Conservation (phyloP, 2,888 invertebrate species). For the Lapara coniferarum region DNA sequence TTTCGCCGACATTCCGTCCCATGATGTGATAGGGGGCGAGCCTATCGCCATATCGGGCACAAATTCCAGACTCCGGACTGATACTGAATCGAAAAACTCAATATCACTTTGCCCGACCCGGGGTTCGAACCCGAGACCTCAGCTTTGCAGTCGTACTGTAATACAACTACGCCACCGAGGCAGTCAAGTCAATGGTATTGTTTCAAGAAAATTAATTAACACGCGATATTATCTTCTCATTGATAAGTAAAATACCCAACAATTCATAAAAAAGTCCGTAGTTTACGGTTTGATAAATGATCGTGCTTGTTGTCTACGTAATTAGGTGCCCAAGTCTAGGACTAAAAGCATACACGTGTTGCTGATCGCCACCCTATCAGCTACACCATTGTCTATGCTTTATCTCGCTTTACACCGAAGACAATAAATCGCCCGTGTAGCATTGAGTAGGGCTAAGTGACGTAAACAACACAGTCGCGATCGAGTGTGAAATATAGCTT, state of each 20-base stretch:
- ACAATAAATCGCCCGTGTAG: slow-evolving; percentile 78
- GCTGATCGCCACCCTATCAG: slow-evolving; percentile 64
- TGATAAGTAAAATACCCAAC: slow-evolving; percentile 30
- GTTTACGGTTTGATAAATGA: slow-evolving; percentile 74
- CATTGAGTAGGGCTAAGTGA: slow-evolving; percentile 60
- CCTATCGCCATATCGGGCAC: too few species aligned
- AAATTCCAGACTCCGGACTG: too few species aligned
- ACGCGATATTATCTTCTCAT: too few species aligned
- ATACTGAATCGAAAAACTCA: too few species aligned
- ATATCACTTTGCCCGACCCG: too few species aligned
- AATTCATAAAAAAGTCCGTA: slow-evolving; percentile 62
- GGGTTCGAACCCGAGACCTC: too few species aligned
- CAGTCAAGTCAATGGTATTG: too few species aligned
- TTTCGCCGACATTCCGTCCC: too few species aligned
- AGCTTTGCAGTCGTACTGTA: too few species aligned
- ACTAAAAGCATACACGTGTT: slow-evolving; percentile 82
- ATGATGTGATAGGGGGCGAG: too few species aligned
- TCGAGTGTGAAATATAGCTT: slow-evolving; percentile 65
- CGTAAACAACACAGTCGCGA: slow-evolving; percentile 56
- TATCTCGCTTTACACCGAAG: slow-evolving; percentile 67
- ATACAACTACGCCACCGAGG: too few species aligned
- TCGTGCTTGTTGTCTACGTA: slow-evolving; percentile 62
- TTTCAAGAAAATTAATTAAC: too few species aligned
- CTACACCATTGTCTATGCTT: slow-evolving; percentile 77
- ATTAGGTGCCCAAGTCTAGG: slow-evolving; percentile 78